Evolutionary conservation across 2,113 vertebrate species (phyloP), one percentile per base, ranked within the genome.

Genomic region (Silurus glanis): DNA sequence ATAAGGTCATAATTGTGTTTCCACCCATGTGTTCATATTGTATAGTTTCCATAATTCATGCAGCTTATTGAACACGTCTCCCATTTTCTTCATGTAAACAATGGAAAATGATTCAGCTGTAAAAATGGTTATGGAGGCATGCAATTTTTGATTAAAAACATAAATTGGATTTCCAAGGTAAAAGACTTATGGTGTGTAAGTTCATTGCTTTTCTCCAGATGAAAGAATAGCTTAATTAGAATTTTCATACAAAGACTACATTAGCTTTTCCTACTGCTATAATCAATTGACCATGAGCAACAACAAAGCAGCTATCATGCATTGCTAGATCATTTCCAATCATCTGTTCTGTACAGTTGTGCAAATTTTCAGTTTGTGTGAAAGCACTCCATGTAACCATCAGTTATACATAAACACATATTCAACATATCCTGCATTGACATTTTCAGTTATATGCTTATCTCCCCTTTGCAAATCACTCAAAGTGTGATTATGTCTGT

Each of bases 111-210:
- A 89, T 92, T 90, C 84, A 89, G 90, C 61, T 92, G 82, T 69
- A 90, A 67, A 88, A 91, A 80, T 91, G 89, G 82, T 91, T 93
- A 94, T 90, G 61, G 83, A 86, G 91, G 93, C 93, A 90, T 93
- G 85, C 83, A 81, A 89, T 93, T 94, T 71, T 9, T 83, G 91
- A 95, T 92, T 92, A 92, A 92, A 92, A 91, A 90, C 86, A 88
- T 87, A 92, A 94, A 94, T 96, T 94, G 87, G 83, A 91, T 93
- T 94, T 93, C n/a, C 88, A 89, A 92, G 88, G 83, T 89, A 78
- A 82, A 85, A 88, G 69, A 83, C 16, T 72, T 47, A 66, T 28
- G 28, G 71, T 16, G 90, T 92, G 89, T 37, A 56, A 86, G 74
- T 84, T 84, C 72, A 74, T 47, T 85, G 87, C 78, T 86, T 88